These are phyloP conservation scores for Micropoecilia bifurca DNA, from an alignment of 2,797 vertebrate genomes.

Conservation along the genomic window DNA sequence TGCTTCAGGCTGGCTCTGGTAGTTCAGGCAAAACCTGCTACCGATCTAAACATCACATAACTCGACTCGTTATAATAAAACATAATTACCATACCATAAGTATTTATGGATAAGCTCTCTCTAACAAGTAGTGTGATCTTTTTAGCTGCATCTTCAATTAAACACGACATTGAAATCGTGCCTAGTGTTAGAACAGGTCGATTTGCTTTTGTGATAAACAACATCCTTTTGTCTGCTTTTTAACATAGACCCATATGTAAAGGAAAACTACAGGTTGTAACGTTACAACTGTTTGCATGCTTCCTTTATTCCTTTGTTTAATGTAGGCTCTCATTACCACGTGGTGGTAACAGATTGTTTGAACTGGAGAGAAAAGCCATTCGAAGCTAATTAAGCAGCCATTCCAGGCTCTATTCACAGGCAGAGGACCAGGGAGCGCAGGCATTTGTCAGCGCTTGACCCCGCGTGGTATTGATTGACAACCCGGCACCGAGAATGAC, in stretches of 20 bases:
- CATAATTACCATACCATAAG: constrained; percentile 8
- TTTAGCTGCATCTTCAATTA: not conserved
- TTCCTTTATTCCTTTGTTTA: constrained; percentile 85
- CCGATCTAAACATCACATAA: constrained; percentile 17
- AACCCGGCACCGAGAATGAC: constrained; percentile 79
- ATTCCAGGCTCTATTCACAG: constrained; percentile 92
- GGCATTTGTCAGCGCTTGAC: constrained; percentile 93
- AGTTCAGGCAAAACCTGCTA: not conserved
- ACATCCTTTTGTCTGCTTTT: constrained; percentile 33
- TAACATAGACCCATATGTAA: constrained; percentile 53
- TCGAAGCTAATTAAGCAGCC: constrained; percentile 96
- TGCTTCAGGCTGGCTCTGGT: not conserved
- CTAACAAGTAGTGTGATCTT: constrained; percentile 13
- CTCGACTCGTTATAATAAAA: constrained; percentile 5
- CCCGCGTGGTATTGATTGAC: constrained; percentile 97
- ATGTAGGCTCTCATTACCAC: constrained; percentile 92
- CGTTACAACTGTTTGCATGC: constrained; percentile 79
- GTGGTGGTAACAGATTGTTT: constrained; percentile 97
- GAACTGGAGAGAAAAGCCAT: constrained; percentile 96
- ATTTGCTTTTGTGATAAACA: constrained; percentile 48
- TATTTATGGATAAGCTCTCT: constrained; percentile 33
- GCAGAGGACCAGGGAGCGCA: constrained; percentile 89
- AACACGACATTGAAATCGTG: constrained; percentile 14
- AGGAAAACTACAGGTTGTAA: constrained; percentile 79
- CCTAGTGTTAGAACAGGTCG: constrained; percentile 32